phyloP scores from a whole-genome alignment of 2,113 vertebrate species.

The Thalassoma bifasciatum region DNA sequence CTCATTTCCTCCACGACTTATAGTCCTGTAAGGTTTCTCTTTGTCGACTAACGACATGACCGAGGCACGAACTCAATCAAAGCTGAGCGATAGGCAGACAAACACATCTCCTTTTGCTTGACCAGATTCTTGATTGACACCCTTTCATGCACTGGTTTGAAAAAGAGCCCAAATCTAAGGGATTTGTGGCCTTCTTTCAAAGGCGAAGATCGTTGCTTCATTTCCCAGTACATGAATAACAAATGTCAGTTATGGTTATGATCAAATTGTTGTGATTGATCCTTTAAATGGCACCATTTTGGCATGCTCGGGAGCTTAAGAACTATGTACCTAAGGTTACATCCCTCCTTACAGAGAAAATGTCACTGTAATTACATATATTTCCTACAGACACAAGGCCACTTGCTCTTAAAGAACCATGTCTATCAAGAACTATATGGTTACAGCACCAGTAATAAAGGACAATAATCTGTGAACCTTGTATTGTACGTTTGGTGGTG shows the following conservation, averaged over 20 bases:
- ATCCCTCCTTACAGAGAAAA: conserved; percentile 3
- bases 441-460: conserved; percentile 30
- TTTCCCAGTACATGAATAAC: conserved; percentile 42
- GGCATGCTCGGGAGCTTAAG: conserved; percentile 2
- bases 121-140: conserved; percentile 47
- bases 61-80: conserved; percentile 50
- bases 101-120: conserved; percentile 31
- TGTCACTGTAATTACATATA: conserved; percentile 28
- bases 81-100: conserved; percentile 22
- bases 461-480: conserved; percentile 36
- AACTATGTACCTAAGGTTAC: conserved; percentile 38
- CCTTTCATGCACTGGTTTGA: conserved; percentile 18
- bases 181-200: conserved; percentile 36
- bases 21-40: conserved; percentile 32
- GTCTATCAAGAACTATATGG: conserved; percentile 35
- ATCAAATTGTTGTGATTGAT: conserved; percentile 45
- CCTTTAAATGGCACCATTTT: conserved; percentile 28
- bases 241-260: conserved; percentile 50
- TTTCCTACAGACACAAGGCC: conserved; percentile 19
- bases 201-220: conserved; percentile 36
- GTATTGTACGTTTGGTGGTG: conserved; percentile 4
- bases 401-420: conserved; percentile 22
- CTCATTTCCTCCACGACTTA: conserved; percentile 40
- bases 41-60: conserved; percentile 42
- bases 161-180: conserved; percentile 33